Conservation (phyloP, 2,888 invertebrate genomes). For the Heliconius ismenius region DNA sequence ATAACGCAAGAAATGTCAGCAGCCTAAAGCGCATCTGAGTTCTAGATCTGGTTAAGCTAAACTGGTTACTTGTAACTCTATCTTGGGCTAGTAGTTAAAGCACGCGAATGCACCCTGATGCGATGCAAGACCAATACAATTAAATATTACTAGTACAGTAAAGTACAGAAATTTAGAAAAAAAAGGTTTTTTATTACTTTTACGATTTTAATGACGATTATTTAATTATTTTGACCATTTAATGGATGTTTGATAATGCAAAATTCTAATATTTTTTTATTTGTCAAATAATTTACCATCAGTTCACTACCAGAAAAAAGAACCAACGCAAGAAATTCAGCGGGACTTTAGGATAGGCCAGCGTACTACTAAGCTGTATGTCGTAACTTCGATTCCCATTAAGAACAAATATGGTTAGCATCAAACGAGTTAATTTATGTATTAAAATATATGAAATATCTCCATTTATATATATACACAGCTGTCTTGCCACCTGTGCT, state of each 20-base stretch:
- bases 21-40: slow-evolving; percentile 13
- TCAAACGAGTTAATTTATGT: not conserved
- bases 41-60: slow-evolving; percentile 27
- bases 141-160: not conserved
- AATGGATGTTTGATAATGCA: too few species aligned
- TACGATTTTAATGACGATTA: too few species aligned
- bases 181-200: not conserved
- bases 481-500: not conserved
- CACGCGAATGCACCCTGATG: slow-evolving; percentile 29
- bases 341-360: not conserved
- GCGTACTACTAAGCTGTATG: not conserved
- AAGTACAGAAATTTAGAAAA: not conserved
- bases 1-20: slow-evolving; percentile 10
- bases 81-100: slow-evolving; percentile 25
- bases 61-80: slow-evolving; percentile 36
- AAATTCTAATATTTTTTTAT: too few species aligned
- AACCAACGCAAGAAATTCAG: not conserved
- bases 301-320: not conserved
- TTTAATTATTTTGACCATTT: too few species aligned
- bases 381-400: not conserved
- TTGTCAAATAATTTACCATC: too few species aligned
- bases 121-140: slow-evolving; percentile 21
- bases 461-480: not conserved
- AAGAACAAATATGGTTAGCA: slow-evolving; percentile 3
- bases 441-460: not conserved